Evolutionary conservation across 2,888 invertebrate species (phyloP).

Genomic region (Drosophila meridiana): DNA sequence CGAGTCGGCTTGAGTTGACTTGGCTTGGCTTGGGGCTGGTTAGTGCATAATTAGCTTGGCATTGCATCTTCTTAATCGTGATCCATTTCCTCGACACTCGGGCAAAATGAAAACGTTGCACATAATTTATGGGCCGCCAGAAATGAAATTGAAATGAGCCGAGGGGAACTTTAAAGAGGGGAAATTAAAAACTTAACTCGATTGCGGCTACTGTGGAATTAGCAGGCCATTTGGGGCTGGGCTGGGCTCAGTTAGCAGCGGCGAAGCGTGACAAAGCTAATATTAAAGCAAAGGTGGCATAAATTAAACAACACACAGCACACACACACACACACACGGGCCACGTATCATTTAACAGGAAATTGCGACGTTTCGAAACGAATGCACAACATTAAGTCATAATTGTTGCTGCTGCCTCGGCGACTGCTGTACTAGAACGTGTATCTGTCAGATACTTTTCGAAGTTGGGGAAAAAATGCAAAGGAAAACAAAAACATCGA

Average conservation of each 20-base stretch:
- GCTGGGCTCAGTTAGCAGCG: constrained; percentile 16
- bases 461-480: constrained; percentile 61
- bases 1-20: constrained; percentile 8
- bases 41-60: constrained; percentile 53
- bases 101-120: constrained; percentile 77
- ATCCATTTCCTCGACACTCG: constrained; percentile 62
- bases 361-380: constrained; percentile 66
- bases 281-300: constrained; percentile 77
- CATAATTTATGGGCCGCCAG: constrained; percentile 71
- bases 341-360: constrained; percentile 78
- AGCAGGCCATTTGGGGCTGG: constrained; percentile 60
- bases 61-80: constrained; percentile 60
- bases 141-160: constrained; percentile 6
- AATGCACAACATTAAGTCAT: constrained; percentile 77
- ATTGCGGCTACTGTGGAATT: constrained; percentile 64
- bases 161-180: not conserved
- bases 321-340: constrained; percentile 4
- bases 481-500: constrained; percentile 13
- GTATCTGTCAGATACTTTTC: constrained; percentile 75
- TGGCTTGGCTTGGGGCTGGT: constrained; percentile 32
- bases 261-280: constrained; percentile 78
- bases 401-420: constrained; percentile 48
- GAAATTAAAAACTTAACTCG: constrained; percentile 68
- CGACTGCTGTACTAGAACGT: constrained; percentile 15
- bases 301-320: constrained; percentile 63